Evolutionary conservation across 2,113 vertebrate species (phyloP), one percentile per base, ranked within the genome.

Genomic region (Crocuta crocuta): DNA sequence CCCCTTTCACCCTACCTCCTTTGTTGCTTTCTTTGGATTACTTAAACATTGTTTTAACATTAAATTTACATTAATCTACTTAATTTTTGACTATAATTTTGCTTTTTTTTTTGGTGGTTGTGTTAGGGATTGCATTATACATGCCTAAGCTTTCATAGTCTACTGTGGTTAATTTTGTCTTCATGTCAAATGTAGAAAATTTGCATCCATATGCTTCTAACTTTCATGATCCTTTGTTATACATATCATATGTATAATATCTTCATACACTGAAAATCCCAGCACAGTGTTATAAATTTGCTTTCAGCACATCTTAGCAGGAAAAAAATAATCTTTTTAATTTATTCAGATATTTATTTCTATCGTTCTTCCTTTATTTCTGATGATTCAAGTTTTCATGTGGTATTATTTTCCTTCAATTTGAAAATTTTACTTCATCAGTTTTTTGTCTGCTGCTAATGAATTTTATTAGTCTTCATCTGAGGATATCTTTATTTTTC

Each of bases 391-490:
- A 2, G 10, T 61, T 86, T 70, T 89, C 24, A 23, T 85, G 39
- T 68, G 63, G 17, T 84, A 3, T 50, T 79, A 50, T 80, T 84
- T 50, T 31, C 24, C 45, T 78, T 83, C 35, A 45, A 0, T 68
- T 61, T 85, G 71, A 89, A 7, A 89, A 45, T 45, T 17, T 66
- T 66, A 39, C 13, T 15, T 21, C 45, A 39, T 74, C 28, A 35
- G 26, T 63, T 94, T 94, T 55, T 92, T 94, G 0, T 70, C 79
- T 76, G 66, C 24, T 89, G n/a, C 0, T 73, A 43, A 13, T 82
- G n/a, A 71, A 63, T 80, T 92, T 94, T 82, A 28, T 39, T 85
- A 45, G 39, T 65, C 91, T 97, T 88, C 21, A 31, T 73, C 45
- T 80, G 39, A 83, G 65, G 50, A 91, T 79, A 13, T 43, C 66